Percentiles rank a stretch among this genome's conserved stretches.
Evolutionary conservation across 2,113 vertebrate species (phyloP).

Genomic region (Herpetotheres cachinnans): DNA sequence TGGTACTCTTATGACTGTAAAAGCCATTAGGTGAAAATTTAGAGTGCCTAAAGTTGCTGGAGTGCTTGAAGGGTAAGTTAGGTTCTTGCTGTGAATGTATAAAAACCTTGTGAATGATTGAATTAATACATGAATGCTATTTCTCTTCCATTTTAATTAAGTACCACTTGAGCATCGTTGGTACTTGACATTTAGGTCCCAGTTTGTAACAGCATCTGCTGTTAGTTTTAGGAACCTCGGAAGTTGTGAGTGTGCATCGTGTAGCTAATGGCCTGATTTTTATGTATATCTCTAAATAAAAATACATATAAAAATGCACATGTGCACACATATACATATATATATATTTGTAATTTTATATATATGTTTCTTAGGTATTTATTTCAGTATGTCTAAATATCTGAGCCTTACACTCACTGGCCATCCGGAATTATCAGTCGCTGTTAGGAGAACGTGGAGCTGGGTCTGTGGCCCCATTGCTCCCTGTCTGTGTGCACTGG

Average conservation of each 20-base stretch:
- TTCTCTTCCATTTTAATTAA: constrained; percentile 27
- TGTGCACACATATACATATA: background rate
- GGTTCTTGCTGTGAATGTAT: background rate
- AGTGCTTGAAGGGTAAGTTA: background rate
- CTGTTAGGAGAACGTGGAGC: background rate
- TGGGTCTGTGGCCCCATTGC: rapidly evolving
- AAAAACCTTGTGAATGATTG: background rate
- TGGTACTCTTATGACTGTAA: background rate
- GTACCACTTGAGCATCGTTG: background rate
- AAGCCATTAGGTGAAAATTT: background rate
- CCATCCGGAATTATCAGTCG: background rate
- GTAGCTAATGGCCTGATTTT: background rate
- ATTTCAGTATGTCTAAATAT: background rate
- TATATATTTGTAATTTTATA: background rate
- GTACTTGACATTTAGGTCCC: constrained; percentile 36
- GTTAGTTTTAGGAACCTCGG: background rate
- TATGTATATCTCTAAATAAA: background rate
- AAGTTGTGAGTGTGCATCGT: background rate
- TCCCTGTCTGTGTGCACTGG: rapidly evolving
- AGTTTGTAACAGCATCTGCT: background rate
- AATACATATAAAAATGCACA: background rate
- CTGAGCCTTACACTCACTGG: background rate
- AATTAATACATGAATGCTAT: background rate
- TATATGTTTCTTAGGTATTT: background rate
- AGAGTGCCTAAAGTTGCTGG: background rate